These are phyloP conservation scores for Siniperca chuatsi DNA, from an alignment of 2,113 vertebrate species.

Conservation along the genomic window DNA sequence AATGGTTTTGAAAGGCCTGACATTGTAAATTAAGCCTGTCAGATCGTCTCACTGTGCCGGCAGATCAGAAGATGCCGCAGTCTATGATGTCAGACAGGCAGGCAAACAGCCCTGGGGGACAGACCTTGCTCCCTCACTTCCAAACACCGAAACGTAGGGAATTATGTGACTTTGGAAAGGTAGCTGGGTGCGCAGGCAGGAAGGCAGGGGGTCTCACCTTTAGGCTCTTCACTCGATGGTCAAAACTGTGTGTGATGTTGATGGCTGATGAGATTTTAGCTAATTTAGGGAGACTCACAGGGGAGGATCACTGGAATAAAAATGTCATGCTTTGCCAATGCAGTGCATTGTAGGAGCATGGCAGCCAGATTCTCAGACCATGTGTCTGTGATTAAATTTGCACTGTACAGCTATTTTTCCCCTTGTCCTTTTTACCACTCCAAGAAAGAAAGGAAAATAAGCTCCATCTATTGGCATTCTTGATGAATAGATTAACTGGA, in stretches of 20 bases:
- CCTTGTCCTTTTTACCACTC: slow-evolving; percentile 37
- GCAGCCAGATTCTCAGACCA: slow-evolving; percentile 44
- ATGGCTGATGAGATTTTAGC: slow-evolving; percentile 65
- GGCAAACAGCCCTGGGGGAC: slow-evolving; percentile 82
- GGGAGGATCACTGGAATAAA: slow-evolving; percentile 48
- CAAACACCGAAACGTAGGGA: slow-evolving; percentile 68
- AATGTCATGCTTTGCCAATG: slow-evolving; percentile 61
- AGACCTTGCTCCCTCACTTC: slow-evolving; percentile 73
- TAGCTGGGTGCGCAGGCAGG: slow-evolving; percentile 37
- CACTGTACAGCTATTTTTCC: slow-evolving; percentile 31
- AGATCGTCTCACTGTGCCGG: slow-evolving; percentile 81
- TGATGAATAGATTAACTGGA: slow-evolving; percentile 46
- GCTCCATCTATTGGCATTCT: slow-evolving; percentile 39
- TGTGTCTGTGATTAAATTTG: slow-evolving; percentile 57
- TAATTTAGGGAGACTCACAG: slow-evolving; percentile 58
- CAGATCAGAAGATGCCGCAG: slow-evolving; percentile 84
- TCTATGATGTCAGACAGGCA: slow-evolving; percentile 86
- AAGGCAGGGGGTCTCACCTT: slow-evolving; percentile 54
- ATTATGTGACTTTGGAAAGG: slow-evolving; percentile 66
- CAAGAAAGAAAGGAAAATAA: slow-evolving; percentile 42
- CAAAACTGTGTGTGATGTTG: slow-evolving; percentile 43
- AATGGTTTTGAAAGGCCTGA: slow-evolving; percentile 87
- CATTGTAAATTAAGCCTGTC: slow-evolving; percentile 89
- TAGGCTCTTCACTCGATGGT: slow-evolving; percentile 49
- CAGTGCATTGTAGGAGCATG: slow-evolving; percentile 56